Conservation (phyloP, 1,140 invertebrate genomes). For the Ceratitis capitata region DNA sequence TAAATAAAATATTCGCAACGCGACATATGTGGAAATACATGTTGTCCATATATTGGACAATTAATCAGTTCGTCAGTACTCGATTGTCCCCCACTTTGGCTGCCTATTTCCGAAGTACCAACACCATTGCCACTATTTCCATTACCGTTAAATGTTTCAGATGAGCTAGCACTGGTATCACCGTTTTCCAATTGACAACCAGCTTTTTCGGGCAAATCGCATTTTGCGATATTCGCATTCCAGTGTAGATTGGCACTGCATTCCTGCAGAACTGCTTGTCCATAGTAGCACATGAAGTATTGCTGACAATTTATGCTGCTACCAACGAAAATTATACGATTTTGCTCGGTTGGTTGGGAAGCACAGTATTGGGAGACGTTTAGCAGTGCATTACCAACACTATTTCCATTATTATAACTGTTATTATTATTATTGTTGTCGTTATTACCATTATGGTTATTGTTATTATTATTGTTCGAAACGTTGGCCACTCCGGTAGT, state of each 20-base stretch:
- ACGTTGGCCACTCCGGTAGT: background rate
- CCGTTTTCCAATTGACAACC: constrained; percentile 47
- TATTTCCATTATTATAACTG: constrained; percentile 22
- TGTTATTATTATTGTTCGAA: background rate
- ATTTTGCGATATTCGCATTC: constrained; percentile 58
- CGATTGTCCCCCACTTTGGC: background rate
- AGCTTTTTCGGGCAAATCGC: constrained; percentile 55
- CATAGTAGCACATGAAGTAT: constrained; percentile 61
- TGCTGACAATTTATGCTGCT: constrained; percentile 53
- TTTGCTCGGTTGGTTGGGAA: constrained; percentile 44
- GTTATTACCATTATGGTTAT: background rate
- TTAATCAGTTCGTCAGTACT: constrained; percentile 48
- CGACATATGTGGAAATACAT: constrained; percentile 57
- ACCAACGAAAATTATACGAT: constrained; percentile 53
- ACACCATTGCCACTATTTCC: background rate
- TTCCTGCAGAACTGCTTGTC: constrained; percentile 56
- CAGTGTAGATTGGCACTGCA: constrained; percentile 57
- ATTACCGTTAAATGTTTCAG: constrained; percentile 19
- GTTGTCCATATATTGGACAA: constrained; percentile 57
- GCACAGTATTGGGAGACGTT: constrained; percentile 54
- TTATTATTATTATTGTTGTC: background rate
- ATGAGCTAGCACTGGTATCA: background rate
- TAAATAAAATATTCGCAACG: constrained; percentile 63
- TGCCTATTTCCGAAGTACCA: no score
- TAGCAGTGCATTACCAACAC: constrained; percentile 48